These are phyloP conservation scores for Chirona hameri DNA, from an alignment of 2,888 invertebrate species.

Conservation along the genomic window DNA sequence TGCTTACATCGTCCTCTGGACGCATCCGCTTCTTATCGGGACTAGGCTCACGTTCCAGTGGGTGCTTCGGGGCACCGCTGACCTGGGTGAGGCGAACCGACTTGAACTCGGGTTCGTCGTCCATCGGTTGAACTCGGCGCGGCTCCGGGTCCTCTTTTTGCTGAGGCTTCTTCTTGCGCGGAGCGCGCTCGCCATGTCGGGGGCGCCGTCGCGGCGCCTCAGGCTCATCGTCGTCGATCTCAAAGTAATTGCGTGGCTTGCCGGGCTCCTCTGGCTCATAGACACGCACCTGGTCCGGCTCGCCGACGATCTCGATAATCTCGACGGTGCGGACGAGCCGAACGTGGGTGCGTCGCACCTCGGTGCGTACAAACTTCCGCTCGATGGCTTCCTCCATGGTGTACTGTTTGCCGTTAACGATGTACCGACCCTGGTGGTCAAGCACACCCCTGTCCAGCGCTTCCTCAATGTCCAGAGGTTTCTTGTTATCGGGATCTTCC, in stretches of 20 bases:
- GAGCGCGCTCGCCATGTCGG: not conserved
- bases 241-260: slow-evolving; percentile 13
- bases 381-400: slow-evolving; percentile 44
- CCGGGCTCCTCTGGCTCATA: slow-evolving; percentile 23
- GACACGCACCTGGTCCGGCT: not conserved
- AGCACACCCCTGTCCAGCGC: slow-evolving; percentile 75
- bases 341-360: slow-evolving; percentile 30
- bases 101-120: not conserved
- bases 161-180: not conserved
- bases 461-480: slow-evolving; percentile 59
- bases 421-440: slow-evolving; percentile 72
- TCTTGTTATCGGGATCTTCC: slow-evolving; percentile 68
- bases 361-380: slow-evolving; percentile 41
- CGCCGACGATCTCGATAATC: slow-evolving; percentile 3
- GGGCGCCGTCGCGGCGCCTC: slow-evolving; percentile 28
- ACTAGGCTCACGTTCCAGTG: not conserved
- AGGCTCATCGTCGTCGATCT: slow-evolving; percentile 27
- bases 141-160: not conserved
- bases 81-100: not conserved
- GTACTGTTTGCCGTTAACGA: slow-evolving; percentile 46
- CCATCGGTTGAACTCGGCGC: not conserved
- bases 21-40: slow-evolving; percentile 3
- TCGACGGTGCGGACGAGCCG: not conserved
- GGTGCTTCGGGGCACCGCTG: not conserved
- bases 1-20: slow-evolving; percentile 3